These are phyloP conservation scores for Linnaemya tessellans DNA, from an alignment of 2,888 invertebrate species.

Conservation along the genomic window DNA sequence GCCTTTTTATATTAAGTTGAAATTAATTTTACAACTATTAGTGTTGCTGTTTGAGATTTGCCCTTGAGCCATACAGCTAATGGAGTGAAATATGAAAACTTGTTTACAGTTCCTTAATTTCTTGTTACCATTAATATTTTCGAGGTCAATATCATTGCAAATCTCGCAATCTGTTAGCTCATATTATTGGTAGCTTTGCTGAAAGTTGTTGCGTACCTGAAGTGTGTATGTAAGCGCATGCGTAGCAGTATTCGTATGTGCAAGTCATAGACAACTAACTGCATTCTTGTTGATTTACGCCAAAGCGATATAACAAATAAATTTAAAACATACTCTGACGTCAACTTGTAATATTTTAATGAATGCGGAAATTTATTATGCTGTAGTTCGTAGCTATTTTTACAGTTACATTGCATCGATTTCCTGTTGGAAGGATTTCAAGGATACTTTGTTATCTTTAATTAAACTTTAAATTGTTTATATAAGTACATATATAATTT, in stretches of 20 bases:
- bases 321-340: constrained; percentile 42
- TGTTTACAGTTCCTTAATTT: constrained; percentile 65
- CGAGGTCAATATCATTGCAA: constrained; percentile 71
- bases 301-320: constrained; percentile 11
- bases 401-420: neutral
- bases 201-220: constrained; percentile 55
- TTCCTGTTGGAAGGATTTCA: constrained; percentile 40
- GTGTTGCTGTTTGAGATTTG: neutral
- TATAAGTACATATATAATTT: neutral
- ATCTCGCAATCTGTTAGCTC: constrained; percentile 4
- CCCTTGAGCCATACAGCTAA: constrained; percentile 35
- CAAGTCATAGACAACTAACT: constrained; percentile 27
- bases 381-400: neutral
- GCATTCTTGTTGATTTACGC: constrained; percentile 2
- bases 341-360: constrained; percentile 41
- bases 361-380: constrained; percentile 65
- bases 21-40: constrained; percentile 40
- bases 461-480: neutral
- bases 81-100: constrained; percentile 58
- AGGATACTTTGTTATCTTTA: neutral
- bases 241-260: constrained; percentile 16
- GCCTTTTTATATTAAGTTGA: constrained; percentile 43
- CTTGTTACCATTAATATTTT: constrained; percentile 49
- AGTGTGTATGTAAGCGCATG: constrained; percentile 39
- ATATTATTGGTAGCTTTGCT: constrained; percentile 12